Evolutionary conservation across 1,140 invertebrate species (phyloP).

Genomic region (Patella vulgata): DNA sequence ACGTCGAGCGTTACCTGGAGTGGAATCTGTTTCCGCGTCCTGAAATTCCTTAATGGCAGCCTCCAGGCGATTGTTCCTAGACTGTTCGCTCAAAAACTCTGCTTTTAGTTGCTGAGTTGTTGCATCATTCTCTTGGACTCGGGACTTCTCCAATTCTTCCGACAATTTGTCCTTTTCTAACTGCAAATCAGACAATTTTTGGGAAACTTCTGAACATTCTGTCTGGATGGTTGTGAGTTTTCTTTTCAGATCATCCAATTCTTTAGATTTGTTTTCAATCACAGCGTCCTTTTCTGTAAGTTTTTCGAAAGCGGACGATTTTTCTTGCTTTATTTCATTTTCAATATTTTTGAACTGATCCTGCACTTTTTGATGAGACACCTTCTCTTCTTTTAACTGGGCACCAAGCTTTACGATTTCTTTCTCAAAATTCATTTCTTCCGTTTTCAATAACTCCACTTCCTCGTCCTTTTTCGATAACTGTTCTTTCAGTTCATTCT

Average conservation of each 20-base stretch:
- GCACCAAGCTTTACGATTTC: conserved; percentile 11
- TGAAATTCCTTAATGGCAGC: conserved; percentile 8
- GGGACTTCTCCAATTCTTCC: not conserved
- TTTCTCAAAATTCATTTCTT: conserved; percentile 13
- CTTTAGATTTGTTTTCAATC: not conserved
- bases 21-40: conserved; percentile 7
- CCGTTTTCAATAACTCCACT: conserved; percentile 10
- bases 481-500: conserved; percentile 15
- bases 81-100: conserved; percentile 1
- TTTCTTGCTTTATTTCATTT: conserved; percentile 3
- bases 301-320: not conserved
- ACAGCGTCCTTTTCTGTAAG: not conserved
- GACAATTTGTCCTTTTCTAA: conserved; percentile 10
- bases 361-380: conserved; percentile 7
- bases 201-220: conserved; percentile 14
- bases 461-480: conserved; percentile 11
- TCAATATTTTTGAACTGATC: conserved; percentile 4
- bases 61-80: conserved; percentile 2
- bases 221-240: not conserved
- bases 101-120: not conserved
- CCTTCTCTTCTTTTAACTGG: conserved; percentile 13
- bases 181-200: conserved; percentile 13
- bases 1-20: conserved; percentile 22
- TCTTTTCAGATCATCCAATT: not conserved
- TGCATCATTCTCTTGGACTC: not conserved